Evolutionary conservation across 2,888 invertebrate species (phyloP).

Genomic region (Drosophila acutilabella): DNA sequence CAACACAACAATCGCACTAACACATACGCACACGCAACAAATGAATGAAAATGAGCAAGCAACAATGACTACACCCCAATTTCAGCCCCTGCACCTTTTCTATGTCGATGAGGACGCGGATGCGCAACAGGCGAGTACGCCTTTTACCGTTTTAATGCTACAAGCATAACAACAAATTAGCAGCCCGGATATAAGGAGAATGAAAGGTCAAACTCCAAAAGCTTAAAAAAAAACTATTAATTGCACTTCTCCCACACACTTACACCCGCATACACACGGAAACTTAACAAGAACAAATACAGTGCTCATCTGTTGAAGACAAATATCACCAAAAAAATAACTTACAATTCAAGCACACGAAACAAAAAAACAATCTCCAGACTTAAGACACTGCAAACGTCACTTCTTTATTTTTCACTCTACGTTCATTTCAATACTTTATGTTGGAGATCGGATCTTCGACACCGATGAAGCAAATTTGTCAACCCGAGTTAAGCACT

Average conservation of each 20-base stretch:
- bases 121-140: conserved; percentile 67
- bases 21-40: conserved; percentile 64
- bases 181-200: conserved; percentile 28
- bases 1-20: conserved; percentile 20
- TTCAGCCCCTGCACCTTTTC: conserved; percentile 35
- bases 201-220: conserved; percentile 57
- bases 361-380: conserved; percentile 39
- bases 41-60: conserved; percentile 69
- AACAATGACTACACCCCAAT: conserved; percentile 68
- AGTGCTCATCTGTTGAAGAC: conserved; percentile 16
- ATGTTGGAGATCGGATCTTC: conserved; percentile 57
- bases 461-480: conserved; percentile 29
- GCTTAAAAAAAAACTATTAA: conserved; percentile 19
- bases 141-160: conserved; percentile 55
- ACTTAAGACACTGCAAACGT: conserved; percentile 60
- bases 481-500: conserved; percentile 17
- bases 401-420: conserved; percentile 64
- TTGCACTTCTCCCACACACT: conserved; percentile 11
- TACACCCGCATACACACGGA: background rate
- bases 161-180: conserved; percentile 30
- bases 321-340: conserved; percentile 28
- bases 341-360: conserved; percentile 43
- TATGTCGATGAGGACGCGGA: conserved; percentile 41
- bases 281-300: too few species aligned
- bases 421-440: conserved; percentile 60